Evolutionary conservation across 2,113 vertebrate genomes (phyloP), one percentile per base, ranked within the genome.

Genomic region (Eubucco bourcierii): DNA sequence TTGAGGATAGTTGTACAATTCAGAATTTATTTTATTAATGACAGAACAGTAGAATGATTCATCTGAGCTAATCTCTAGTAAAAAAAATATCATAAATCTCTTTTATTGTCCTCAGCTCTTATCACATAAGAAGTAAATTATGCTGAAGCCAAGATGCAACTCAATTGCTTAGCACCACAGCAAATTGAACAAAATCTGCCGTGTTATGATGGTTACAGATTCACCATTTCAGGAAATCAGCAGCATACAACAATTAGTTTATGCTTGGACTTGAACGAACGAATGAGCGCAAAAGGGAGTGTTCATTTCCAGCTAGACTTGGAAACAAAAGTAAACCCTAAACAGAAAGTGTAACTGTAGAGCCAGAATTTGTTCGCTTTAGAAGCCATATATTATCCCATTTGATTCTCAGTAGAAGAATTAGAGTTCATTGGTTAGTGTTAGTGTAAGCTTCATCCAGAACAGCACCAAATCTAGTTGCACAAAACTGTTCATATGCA

Each of bases 201-300:
- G 33, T 15, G 15, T 39, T 39, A 12, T 34, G 19, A 39, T 21
- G 59, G 24, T 27, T 14, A 7, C 2, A 72, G 52, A 9, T 11
- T 60, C 5, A 60, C 13, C 19, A 11, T 10, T 18, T 58, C 39
- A 76, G 78, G 16, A 39, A 88, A n/a, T 37, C 4, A 68, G 6
- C 50, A 15, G 3, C 17, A 4, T 78, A 28, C 33, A 86, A 53
- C 0, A 0, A 27, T 20, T 9, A 27, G 1, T 15, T 52, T 46
- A 31, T 10, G 4, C 18, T 17, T 77, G 18, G 5, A 6, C 27
- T 56, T 53, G 12, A 77, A 55, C 2, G 3, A 73, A 33, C 10
- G 56, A 58, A n/a, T 31, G 0, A 5, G 6, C 0, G 1, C 10
- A 58, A 39, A 19, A 65, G 2, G 8, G 1, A 14, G 46, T 3